phyloP scores from a whole-genome alignment of 2,888 invertebrate species.

The Nephrotoma guestfalica region DNA sequence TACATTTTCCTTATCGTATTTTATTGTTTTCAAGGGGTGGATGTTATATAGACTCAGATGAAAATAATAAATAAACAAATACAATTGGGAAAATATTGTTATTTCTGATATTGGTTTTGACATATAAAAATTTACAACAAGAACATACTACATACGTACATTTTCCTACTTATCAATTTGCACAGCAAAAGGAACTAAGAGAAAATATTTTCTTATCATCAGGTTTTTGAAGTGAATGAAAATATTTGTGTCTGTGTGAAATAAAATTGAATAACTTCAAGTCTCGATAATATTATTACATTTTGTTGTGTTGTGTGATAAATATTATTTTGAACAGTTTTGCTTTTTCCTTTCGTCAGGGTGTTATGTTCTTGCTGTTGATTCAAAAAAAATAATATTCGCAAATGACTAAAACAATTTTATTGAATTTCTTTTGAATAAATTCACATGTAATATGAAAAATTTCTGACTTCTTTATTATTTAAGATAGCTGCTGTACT shows the following conservation, averaged over 20 bases:
- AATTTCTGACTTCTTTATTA: background rate
- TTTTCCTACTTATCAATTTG: background rate
- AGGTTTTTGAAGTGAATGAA: background rate
- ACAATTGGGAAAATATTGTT: background rate
- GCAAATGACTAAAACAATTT: background rate
- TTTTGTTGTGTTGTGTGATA: background rate
- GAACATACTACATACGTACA: background rate
- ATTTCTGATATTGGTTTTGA: background rate
- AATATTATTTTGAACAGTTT: background rate
- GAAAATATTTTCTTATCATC: background rate
- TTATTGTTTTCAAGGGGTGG: background rate
- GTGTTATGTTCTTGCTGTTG: background rate
- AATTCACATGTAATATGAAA: background rate
- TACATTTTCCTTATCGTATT: background rate
- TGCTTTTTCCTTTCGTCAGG: background rate
- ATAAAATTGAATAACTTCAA: background rate
- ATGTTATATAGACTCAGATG: background rate
- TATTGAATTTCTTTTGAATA: background rate
- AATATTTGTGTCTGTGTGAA: background rate
- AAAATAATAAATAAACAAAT: background rate
- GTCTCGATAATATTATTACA: background rate
- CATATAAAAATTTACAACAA: background rate
- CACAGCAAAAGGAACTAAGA: background rate
- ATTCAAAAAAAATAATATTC: background rate
- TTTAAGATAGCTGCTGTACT: background rate